phyloP scores from a whole-genome alignment of 1,140 invertebrate species.

The Portunus trituberculatus region DNA sequence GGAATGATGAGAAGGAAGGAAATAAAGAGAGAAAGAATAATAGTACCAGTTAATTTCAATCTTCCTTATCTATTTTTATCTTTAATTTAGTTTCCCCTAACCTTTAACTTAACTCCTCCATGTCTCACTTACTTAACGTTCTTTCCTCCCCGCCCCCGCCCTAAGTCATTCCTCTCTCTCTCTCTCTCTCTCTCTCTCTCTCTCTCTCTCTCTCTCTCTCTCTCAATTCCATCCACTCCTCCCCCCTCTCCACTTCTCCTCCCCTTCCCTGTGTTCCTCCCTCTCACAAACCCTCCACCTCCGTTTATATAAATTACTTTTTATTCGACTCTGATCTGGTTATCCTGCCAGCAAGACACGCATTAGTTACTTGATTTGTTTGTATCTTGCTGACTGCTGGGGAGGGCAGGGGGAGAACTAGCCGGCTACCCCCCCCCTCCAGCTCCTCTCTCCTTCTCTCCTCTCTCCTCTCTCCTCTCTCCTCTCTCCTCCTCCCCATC shows the following conservation, averaged over 20 bases:
- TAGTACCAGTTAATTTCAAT: no score
- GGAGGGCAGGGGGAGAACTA: no score
- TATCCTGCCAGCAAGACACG: conserved; percentile 43
- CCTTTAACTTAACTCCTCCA: no score
- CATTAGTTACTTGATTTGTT: conserved; percentile 57
- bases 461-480: background rate
- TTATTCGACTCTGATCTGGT: conserved; percentile 38
- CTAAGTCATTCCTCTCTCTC: no score
- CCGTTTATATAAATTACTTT: conserved; percentile 2
- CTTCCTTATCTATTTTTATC: no score
- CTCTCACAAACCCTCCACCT: background rate
- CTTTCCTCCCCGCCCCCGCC: no score
- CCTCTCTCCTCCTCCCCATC: background rate
- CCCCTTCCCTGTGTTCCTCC: background rate
- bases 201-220: no score
- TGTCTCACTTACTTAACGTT: no score
- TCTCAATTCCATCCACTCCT: background rate
- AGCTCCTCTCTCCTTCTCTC: background rate
- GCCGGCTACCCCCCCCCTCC: background rate
- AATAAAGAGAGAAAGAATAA: no score
- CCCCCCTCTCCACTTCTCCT: background rate
- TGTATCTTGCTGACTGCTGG: background rate
- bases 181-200: no score
- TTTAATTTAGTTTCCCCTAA: no score
- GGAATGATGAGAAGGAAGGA: no score